phyloP scores from a whole-genome alignment of 2,797 vertebrate species.

The Labroides dimidiatus region DNA sequence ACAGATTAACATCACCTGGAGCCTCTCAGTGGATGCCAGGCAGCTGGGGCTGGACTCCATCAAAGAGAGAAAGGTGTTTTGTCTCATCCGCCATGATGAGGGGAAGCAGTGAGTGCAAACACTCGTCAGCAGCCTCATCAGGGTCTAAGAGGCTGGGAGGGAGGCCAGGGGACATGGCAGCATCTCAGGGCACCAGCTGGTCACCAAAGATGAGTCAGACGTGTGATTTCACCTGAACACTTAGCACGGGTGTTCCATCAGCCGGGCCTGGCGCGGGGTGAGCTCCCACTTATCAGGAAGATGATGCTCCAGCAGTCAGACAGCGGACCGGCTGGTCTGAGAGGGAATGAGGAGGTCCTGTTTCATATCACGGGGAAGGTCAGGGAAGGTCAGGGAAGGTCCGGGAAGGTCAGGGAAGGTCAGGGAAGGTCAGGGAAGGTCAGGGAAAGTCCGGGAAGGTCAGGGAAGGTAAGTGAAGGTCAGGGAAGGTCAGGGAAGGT shows the following conservation, averaged over 20 bases:
- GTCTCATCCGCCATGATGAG: slow-evolving; percentile 44
- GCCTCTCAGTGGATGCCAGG: slow-evolving; percentile 33
- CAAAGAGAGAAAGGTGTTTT: slow-evolving; percentile 40
- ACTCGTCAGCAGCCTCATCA: slow-evolving; percentile 4
- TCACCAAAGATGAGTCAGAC: slow-evolving; percentile 27
- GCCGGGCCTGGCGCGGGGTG: slow-evolving; percentile 32
- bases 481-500: too few relatives aligned
- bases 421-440: too few relatives aligned
- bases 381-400: too few relatives aligned
- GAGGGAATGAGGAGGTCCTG: background rate
- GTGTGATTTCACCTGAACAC: slow-evolving; percentile 63
- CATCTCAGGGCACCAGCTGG: slow-evolving; percentile 63
- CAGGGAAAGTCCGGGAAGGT: too few relatives aligned
- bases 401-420: too few relatives aligned
- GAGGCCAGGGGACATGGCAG: slow-evolving; percentile 54
- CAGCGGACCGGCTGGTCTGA: background rate
- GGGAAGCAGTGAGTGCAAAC: slow-evolving; percentile 34
- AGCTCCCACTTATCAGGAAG: slow-evolving; percentile 39
- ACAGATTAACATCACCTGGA: slow-evolving; percentile 60
- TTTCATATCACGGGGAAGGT: too few relatives aligned
- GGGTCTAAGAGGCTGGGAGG: slow-evolving; percentile 51
- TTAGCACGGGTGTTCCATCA: slow-evolving; percentile 51
- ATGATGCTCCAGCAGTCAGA: slow-evolving; percentile 1
- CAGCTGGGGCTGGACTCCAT: slow-evolving; percentile 54
- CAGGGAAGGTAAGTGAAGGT: too few relatives aligned